A percentile compares a stretch with the other conserved stretches of the same genome.
Conservation (phyloP, 2,113 vertebrate species). For the Oophaga pumilio region DNA sequence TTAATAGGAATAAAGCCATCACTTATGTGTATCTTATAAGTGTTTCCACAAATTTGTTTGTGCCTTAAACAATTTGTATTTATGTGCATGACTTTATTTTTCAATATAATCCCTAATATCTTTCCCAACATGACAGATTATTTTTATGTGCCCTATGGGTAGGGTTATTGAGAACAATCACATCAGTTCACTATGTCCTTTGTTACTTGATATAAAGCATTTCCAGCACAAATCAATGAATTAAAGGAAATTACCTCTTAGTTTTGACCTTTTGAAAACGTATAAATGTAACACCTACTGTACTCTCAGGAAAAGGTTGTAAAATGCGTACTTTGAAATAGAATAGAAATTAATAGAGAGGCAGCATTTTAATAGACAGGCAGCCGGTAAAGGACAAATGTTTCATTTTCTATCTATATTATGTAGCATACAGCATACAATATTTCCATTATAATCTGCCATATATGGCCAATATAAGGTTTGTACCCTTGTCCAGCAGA, state of each 20-base stretch:
- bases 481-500: not conserved
- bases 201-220: not conserved
- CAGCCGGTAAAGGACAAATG: not conserved
- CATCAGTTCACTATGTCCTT: not conserved
- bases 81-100: not conserved
- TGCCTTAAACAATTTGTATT: not conserved
- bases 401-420: not conserved
- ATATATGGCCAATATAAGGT: not conserved
- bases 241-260: slow-evolving; percentile 34
- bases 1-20: too few relatives aligned
- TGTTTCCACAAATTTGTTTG: too few relatives aligned
- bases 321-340: slow-evolving; percentile 20
- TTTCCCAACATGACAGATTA: not conserved
- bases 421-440: not conserved
- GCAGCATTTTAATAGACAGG: not conserved
- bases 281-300: slow-evolving; percentile 14
- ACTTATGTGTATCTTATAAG: too few relatives aligned
- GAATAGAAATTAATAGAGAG: too few relatives aligned
- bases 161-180: not conserved
- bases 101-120: not conserved
- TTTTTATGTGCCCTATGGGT: not conserved
- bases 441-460: not conserved
- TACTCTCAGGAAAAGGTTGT: slow-evolving; percentile 19
- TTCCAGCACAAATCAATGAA: slow-evolving; percentile 17
- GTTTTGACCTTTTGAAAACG: slow-evolving; percentile 5